phyloP scores from a whole-genome alignment of 2,797 vertebrate species.

The Sardinella longiceps region DNA sequence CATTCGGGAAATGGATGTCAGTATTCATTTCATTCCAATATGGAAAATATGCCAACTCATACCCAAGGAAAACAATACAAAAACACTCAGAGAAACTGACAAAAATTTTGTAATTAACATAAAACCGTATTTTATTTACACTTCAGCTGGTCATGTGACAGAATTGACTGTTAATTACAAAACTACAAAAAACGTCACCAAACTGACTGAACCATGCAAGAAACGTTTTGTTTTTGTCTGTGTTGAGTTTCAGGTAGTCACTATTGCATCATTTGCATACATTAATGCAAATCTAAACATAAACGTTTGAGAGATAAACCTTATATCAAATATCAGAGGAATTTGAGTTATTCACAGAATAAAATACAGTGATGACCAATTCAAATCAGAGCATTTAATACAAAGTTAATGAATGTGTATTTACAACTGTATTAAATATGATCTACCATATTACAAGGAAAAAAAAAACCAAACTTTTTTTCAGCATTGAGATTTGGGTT shows the following conservation, averaged over 20 bases:
- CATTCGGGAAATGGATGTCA: no score
- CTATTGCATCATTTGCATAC: neutral
- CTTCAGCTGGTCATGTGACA: neutral
- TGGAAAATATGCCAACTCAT: no score
- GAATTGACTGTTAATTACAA: neutral
- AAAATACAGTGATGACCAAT: neutral
- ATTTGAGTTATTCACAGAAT: neutral
- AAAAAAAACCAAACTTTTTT: neutral
- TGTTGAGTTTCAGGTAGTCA: neutral
- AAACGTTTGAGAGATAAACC: neutral
- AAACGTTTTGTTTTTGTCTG: neutral
- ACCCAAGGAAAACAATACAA: no score
- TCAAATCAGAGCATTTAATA: neutral
- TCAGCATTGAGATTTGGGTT: neutral
- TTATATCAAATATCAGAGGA: neutral
- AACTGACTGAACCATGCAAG: neutral
- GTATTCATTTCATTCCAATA: no score
- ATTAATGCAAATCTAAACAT: neutral
- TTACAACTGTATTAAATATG: constrained; percentile 19
- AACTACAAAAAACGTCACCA: neutral
- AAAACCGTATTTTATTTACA: neutral
- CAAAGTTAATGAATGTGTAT: neutral
- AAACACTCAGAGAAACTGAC: no score
- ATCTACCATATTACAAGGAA: neutral
- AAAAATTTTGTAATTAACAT: neutral